These are phyloP conservation scores for Oncorhynchus masou DNA, from an alignment of 2,113 vertebrate genomes.

Conservation along the genomic window DNA sequence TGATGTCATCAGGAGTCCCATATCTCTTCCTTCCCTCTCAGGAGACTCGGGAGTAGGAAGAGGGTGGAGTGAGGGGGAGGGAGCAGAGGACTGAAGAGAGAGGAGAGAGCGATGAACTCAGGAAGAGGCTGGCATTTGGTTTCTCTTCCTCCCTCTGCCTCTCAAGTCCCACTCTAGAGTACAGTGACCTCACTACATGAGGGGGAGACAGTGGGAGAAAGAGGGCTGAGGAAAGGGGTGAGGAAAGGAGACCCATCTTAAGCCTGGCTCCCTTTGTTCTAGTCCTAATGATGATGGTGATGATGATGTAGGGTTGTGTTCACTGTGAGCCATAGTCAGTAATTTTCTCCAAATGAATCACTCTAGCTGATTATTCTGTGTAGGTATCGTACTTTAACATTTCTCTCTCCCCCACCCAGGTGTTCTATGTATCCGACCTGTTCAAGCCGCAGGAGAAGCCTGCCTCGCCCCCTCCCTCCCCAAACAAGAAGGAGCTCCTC, in stretches of 20 bases:
- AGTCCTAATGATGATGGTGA: too few relatives aligned
- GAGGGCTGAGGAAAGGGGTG: neutral
- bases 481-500: conserved; percentile 92
- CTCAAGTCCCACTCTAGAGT: neutral
- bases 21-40: conserved; percentile 14
- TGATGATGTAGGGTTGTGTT: too few relatives aligned
- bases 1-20: conserved; percentile 61
- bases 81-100: neutral
- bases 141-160: conserved; percentile 20
- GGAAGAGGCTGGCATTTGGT: conserved; percentile 19
- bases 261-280: too few relatives aligned
- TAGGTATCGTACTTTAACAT: neutral
- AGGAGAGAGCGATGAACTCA: neutral
- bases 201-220: neutral
- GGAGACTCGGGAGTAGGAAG: neutral
- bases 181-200: conserved; percentile 36
- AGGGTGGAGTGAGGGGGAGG: too few relatives aligned
- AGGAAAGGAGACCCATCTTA: too few relatives aligned
- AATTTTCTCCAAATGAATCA: too few relatives aligned
- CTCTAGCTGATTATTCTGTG: too few relatives aligned
- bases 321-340: too few relatives aligned
- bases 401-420: conserved; percentile 67
- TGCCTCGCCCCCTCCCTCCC: conserved; percentile 78
- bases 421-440: conserved; percentile 94
- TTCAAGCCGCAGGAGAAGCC: conserved; percentile 85